Percentiles rank a stretch among this genome's conserved stretches.
phyloP scores from a whole-genome alignment of 2,113 vertebrate genomes.

The Antigone vipio region DNA sequence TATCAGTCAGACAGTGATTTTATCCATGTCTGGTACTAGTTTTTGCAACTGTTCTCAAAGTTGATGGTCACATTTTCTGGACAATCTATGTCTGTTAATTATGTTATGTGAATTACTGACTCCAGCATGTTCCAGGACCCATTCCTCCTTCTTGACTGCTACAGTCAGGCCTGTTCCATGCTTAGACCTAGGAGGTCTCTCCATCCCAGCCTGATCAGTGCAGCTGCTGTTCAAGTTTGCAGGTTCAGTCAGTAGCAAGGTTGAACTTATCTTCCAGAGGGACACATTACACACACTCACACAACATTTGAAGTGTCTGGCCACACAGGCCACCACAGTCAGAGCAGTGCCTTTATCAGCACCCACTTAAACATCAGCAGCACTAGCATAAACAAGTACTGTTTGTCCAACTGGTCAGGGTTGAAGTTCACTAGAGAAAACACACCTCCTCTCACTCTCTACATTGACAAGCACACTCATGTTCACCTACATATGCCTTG shows the following conservation, averaged over 20 bases:
- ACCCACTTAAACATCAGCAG: neutral
- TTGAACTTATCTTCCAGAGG: no score
- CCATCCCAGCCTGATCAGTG: fast-evolving
- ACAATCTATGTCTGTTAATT: neutral
- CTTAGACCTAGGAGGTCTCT: fast-evolving
- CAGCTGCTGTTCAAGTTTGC: neutral
- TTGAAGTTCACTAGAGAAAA: neutral
- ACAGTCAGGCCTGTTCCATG: fast-evolving
- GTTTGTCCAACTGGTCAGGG: neutral
- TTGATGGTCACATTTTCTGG: neutral
- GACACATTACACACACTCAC: no score
- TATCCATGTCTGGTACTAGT: neutral
- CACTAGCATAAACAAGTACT: no score
- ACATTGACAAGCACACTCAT: neutral
- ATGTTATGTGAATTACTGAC: neutral
- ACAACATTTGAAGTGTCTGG: fast-evolving
- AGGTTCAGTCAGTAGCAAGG: neutral
- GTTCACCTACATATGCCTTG: neutral
- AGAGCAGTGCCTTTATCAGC: neutral
- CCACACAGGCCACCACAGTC: neutral
- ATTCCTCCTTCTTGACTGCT: neutral
- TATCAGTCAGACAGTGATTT: neutral
- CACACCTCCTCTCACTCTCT: no score
- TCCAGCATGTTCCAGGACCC: neutral
- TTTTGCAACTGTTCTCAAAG: neutral